A percentile compares a stretch with the other conserved stretches of the same genome.
Evolutionary conservation across 2,113 vertebrate species (phyloP).

Genomic region (Sorex araneus): DNA sequence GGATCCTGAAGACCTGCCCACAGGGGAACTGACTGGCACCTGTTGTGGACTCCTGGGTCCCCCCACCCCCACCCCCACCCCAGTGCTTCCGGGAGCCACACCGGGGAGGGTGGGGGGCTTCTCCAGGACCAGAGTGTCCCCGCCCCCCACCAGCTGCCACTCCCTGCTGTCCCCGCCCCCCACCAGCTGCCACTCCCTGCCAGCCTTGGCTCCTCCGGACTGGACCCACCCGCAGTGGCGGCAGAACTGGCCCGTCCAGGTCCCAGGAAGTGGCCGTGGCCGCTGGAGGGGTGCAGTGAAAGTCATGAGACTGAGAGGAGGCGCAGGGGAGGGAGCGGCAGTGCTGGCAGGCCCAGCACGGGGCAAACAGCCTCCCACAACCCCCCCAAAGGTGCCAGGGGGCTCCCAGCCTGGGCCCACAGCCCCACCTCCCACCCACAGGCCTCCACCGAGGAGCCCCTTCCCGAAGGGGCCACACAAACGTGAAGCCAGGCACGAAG

Average conservation of each 20-base stretch:
- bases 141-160: too few species aligned
- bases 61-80: too few species aligned
- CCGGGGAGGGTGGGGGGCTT: too few species aligned
- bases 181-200: too few species aligned
- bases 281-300: neutral
- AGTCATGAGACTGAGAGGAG: slow-evolving; percentile 36
- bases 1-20: too few species aligned
- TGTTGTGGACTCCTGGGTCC: too few species aligned
- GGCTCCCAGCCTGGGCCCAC: slow-evolving; percentile 22
- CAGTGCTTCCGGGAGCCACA: too few species aligned
- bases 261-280: neutral
- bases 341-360: too few species aligned
- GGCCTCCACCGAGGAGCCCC: neutral
- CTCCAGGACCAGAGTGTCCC: too few species aligned
- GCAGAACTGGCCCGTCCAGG: neutral
- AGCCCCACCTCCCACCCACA: neutral
- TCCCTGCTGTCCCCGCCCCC: too few species aligned
- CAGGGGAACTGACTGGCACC: too few species aligned
- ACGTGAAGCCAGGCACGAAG: slow-evolving; percentile 48
- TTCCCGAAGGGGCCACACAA: slow-evolving; percentile 7
- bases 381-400: neutral
- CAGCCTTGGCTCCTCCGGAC: too few species aligned
- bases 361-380: slow-evolving; percentile 47
- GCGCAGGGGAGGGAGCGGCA: neutral
- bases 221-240: neutral